Evolutionary conservation across 2,113 vertebrate genomes (phyloP), one percentile per base, ranked within the genome.

Genomic region (Polypterus senegalus): DNA sequence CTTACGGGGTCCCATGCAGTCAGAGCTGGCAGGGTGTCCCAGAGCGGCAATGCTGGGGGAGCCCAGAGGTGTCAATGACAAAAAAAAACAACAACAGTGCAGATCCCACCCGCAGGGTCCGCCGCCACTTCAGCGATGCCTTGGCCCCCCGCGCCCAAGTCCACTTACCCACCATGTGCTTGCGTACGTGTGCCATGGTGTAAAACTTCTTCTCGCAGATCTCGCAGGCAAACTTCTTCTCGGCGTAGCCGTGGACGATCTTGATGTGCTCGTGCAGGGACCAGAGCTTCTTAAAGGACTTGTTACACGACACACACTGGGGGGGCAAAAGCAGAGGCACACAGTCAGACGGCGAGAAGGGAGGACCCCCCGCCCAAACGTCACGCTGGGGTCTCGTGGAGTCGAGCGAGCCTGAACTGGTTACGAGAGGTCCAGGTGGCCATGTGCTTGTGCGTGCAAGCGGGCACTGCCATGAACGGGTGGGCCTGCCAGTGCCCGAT

Each of bases 161-260:
- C 6, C 61, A 98, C 95, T 88, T 80, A 98, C 95, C 95, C 68
- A 97, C 95, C 92, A 98, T 95, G 78, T 98, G 95, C 79, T 98
- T 98, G 65, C 94, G 86, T 67, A 98, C 95, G 6, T 98, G 95
- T 67, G 94, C 95, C 95, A 99, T 98, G 58, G 96, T 99, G 81
- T 99, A 99, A 78, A 99, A 99, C 76, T 99, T 99, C 80, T 99
- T 99, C 74, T 97, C 96, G 4, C 96, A 98, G 58, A 98, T 99
- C 77, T 99, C 96, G 69, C 96, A 99, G 46, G 96, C 91, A 78
- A 98, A 98, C 67, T 98, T 99, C 86, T 98, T 99, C 64, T 99
- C 96, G 47, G 96, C 95, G 10, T 96, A 98, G 60, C 96, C 93
- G 4, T 99, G 96, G 73, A 99, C 93, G 2, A 98, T 97, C 85